Evolutionary conservation across 2,113 vertebrate species (phyloP).

Genomic region (Etheostoma cragini): DNA sequence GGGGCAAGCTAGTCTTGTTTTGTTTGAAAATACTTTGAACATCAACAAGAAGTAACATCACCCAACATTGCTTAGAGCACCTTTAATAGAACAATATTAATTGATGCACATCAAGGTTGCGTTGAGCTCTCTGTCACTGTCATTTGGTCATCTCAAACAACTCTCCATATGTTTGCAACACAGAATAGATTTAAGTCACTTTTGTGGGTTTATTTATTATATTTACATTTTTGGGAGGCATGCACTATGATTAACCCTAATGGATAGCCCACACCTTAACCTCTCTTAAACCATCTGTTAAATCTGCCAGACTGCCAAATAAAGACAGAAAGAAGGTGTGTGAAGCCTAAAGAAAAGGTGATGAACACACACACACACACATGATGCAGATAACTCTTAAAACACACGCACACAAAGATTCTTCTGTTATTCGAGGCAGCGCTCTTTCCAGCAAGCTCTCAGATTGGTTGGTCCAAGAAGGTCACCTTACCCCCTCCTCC

Average conservation of each 20-base stretch:
- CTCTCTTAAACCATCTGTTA: neutral
- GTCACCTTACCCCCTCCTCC: slow-evolving; percentile 61
- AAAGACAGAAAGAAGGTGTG: too few species aligned
- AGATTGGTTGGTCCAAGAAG: slow-evolving; percentile 53
- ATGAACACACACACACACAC: neutral
- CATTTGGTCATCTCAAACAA: neutral
- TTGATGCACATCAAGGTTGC: neutral
- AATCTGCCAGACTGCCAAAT: too few species aligned
- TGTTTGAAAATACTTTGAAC: too few species aligned
- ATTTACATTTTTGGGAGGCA: neutral
- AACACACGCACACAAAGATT: neutral
- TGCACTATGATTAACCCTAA: neutral
- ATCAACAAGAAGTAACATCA: too few species aligned
- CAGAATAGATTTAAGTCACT: neutral
- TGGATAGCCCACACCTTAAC: slow-evolving; percentile 6
- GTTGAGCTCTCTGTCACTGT: neutral
- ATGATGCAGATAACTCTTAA: neutral
- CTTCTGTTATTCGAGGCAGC: neutral
- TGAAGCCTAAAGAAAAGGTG: too few species aligned
- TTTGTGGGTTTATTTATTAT: slow-evolving; percentile 1
- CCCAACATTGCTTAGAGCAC: too few species aligned
- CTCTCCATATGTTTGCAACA: neutral
- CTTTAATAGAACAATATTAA: neutral
- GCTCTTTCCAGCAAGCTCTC: slow-evolving; percentile 20
- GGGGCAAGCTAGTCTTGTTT: too few species aligned